phyloP scores from a whole-genome alignment of 1,140 invertebrate species.

The Drosophila bifasciata region DNA sequence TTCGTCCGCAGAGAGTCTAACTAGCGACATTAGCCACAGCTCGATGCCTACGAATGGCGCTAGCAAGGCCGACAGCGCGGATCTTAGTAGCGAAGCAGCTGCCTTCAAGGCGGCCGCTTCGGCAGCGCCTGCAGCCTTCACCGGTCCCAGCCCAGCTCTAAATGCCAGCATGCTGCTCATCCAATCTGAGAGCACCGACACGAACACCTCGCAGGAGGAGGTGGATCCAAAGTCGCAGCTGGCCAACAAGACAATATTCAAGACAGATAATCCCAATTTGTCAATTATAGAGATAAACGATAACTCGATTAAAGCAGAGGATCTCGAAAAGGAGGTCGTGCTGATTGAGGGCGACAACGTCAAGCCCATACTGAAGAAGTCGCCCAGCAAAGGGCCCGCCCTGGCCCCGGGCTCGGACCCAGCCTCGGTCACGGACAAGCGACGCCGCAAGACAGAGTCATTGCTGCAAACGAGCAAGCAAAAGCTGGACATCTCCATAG shows the following conservation, averaged over 20 bases:
- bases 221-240: constrained; percentile 82
- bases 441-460: constrained; percentile 71
- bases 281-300: constrained; percentile 84
- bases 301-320: constrained; percentile 77
- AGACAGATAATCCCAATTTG: constrained; percentile 81
- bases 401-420: not conserved
- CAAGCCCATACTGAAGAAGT: constrained; percentile 67
- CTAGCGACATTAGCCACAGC: constrained; percentile 55
- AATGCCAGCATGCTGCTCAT: constrained; percentile 73
- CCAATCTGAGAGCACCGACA: constrained; percentile 78
- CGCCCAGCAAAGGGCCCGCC: constrained; percentile 60
- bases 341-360: constrained; percentile 70
- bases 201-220: constrained; percentile 79
- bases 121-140: constrained; percentile 1
- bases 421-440: constrained; percentile 53
- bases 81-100: constrained; percentile 25
- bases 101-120: constrained; percentile 22
- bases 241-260: constrained; percentile 84
- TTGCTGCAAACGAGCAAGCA: constrained; percentile 79
- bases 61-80: constrained; percentile 30
- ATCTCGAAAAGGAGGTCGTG: constrained; percentile 72
- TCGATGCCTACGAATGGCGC: constrained; percentile 26
- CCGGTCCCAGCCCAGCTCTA: constrained; percentile 34
- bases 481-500: constrained; percentile 75
- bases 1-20: constrained; percentile 59